A percentile compares a stretch with the other conserved stretches of the same genome.
phyloP scores from a whole-genome alignment of 2,888 invertebrate genomes.

The Crocallis elinguaria region DNA sequence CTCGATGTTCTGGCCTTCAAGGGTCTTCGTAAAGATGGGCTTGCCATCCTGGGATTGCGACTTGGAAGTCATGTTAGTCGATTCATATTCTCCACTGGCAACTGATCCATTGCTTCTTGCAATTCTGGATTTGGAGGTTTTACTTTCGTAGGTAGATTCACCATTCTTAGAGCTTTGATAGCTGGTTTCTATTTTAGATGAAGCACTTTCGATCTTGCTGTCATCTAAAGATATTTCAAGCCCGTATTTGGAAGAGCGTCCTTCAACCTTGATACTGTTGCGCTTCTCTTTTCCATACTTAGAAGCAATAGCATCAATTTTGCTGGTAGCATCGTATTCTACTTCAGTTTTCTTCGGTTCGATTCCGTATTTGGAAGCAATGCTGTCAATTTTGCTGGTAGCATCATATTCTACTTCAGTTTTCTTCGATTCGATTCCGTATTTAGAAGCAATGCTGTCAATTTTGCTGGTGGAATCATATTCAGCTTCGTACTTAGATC shows the following conservation, averaged over 20 bases:
- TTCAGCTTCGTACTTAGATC: constrained; percentile 39
- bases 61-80: constrained; percentile 54
- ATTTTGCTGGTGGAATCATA: constrained; percentile 47
- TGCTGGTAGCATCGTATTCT: constrained; percentile 44
- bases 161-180: constrained; percentile 63
- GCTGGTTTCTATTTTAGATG: constrained; percentile 61
- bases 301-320: constrained; percentile 51
- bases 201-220: constrained; percentile 55
- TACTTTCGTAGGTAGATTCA: constrained; percentile 61
- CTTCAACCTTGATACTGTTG: constrained; percentile 43
- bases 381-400: constrained; percentile 51
- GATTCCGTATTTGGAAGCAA: constrained; percentile 43
- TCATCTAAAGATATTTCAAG: constrained; percentile 57
- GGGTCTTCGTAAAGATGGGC: constrained; percentile 89
- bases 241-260: constrained; percentile 50
- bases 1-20: constrained; percentile 91
- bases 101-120: constrained; percentile 67
- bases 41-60: constrained; percentile 82
- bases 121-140: constrained; percentile 66
- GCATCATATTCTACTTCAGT: constrained; percentile 38
- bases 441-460: constrained; percentile 48
- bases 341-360: constrained; percentile 42
- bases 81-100: constrained; percentile 53
- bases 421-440: constrained; percentile 40
- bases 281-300: constrained; percentile 44